A percentile compares a stretch with the other conserved stretches of the same genome.
phyloP scores from a whole-genome alignment of 1,140 invertebrate species.

The Lepidostoma basale region DNA sequence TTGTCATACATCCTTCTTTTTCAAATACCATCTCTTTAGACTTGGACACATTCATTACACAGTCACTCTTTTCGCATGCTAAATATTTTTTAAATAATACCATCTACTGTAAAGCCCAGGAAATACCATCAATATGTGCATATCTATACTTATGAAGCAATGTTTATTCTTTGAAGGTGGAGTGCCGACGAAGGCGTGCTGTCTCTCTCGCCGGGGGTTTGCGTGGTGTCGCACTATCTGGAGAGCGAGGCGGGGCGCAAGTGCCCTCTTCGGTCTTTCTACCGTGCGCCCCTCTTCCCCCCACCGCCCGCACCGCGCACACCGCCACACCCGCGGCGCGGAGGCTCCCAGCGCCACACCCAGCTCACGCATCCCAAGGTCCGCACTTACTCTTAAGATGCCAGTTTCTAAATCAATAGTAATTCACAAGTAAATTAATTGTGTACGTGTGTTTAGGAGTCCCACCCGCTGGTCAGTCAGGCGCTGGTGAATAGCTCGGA shows the following conservation, averaged over 20 bases:
- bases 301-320: conserved; percentile 24
- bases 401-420: too few species aligned
- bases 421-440: too few species aligned
- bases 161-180: conserved; percentile 50
- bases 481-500: conserved; percentile 71
- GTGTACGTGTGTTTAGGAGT: conserved; percentile 48
- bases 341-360: not conserved
- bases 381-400: too few species aligned
- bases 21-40: too few species aligned
- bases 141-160: conserved; percentile 38
- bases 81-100: not conserved
- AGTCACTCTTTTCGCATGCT: too few species aligned
- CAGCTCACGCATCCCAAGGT: conserved; percentile 14
- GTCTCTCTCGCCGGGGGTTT: conserved; percentile 86
- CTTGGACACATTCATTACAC: too few species aligned
- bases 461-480: conserved; percentile 75
- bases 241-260: conserved; percentile 83
- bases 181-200: conserved; percentile 62
- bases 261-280: conserved; percentile 77
- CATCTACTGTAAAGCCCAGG: not conserved
- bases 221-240: conserved; percentile 85
- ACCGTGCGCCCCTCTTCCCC: conserved; percentile 77
- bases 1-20: too few species aligned
- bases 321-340: conserved; percentile 1
- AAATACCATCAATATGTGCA: not conserved